Base-by-base conservation (phyloP, 53 echinoderm and acorn worm genomes). In the Echinarachnius parma region DNA sequence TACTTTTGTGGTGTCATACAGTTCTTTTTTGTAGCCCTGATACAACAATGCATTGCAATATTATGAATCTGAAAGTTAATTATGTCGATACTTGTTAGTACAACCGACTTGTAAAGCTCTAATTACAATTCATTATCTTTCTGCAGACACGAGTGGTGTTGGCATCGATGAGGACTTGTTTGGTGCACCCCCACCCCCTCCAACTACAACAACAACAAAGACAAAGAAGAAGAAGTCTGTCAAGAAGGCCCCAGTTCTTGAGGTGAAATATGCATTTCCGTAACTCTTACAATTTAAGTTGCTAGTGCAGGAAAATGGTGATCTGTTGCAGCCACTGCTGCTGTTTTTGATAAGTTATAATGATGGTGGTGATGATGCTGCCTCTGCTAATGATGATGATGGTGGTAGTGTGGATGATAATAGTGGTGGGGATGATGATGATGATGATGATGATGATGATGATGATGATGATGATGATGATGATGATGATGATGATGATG, bases 141-240 rank as follows among this genome's bases (percentile, higher is more conserved):
- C 36, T 37, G 4, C 39, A 62, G 62, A 62, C 9, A 14, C 62
- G 11, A 52, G 63, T 14, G 15, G 62, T 34, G 49, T 57, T 1
- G 21, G 50, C 28, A 21, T 56, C 13, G 77, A 77, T 50, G 61
- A 62, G 3, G 80, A 80, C 37, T 59, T 86, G 19, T 86, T 86
- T 76, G 75, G 68, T 29, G 33, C 48, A 20, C 48, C 62, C 15
- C 44, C 56, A 21, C 26, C 62, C 18, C 18, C 69, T 33, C 20
- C 69, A 14, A 53, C 70, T 34, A 53, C 79, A n/a, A 57, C 85
- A n/a, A 7, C 85, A 3, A 45, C 77, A 53, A 88, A 83, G 69
- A 76, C 83, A 61, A 88, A 88, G 54, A 85, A 85, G 77, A 91
- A 86, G 83, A 90, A 90, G 48, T 76, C 77, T 1, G 28, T 72